Conservation (phyloP, 2,113 vertebrate genomes). For the Pluvialis apricaria region DNA sequence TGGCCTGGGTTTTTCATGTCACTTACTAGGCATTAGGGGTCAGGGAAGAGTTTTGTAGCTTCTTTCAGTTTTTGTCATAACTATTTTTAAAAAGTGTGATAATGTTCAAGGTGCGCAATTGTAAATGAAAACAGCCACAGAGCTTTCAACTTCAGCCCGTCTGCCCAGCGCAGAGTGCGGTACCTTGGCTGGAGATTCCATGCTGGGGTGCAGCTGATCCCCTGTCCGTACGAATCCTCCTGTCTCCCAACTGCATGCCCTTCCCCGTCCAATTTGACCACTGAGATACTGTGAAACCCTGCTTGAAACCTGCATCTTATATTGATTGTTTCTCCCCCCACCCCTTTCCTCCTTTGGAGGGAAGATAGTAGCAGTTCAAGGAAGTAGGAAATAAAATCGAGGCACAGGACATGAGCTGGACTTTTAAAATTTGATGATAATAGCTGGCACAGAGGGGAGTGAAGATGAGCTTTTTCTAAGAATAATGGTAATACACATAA, state of each 20-base stretch:
- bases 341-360: neutral
- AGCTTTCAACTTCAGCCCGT: neutral
- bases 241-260: neutral
- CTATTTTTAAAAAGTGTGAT: neutral
- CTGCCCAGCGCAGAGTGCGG: fast-evolving
- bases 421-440: slow-evolving; percentile 31
- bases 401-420: neutral
- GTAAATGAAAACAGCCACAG: neutral
- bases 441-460: neutral
- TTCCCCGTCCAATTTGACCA: neutral
- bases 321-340: neutral
- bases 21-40: too few relatives aligned
- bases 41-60: neutral
- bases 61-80: neutral
- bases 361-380: neutral
- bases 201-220: neutral
- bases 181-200: neutral
- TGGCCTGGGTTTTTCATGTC: neutral
- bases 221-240: neutral
- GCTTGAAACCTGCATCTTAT: neutral
- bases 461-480: neutral
- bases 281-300: neutral
- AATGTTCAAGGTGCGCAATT: neutral
- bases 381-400: neutral
- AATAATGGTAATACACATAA: neutral